Percentiles rank a stretch among this genome's conserved stretches.
phyloP scores from a whole-genome alignment of 1,140 invertebrate genomes.

The Elymnias hypermnestra region DNA sequence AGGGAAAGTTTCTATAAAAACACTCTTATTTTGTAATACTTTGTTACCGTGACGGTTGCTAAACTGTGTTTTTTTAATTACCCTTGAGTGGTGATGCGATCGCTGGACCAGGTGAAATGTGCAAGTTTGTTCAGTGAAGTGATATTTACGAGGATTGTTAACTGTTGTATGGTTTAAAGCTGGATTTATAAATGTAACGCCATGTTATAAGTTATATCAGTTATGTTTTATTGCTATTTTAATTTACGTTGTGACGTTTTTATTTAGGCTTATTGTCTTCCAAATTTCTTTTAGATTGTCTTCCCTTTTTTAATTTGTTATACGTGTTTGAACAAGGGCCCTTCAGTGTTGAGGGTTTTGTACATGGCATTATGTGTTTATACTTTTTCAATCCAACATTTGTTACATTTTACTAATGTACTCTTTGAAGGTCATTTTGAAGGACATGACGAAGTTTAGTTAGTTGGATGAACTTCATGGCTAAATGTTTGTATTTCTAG shows the following conservation, averaged over 20 bases:
- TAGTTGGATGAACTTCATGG: too few relatives aligned
- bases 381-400: too few relatives aligned
- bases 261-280: conserved; percentile 47
- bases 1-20: too few relatives aligned
- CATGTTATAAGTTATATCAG: conserved; percentile 45
- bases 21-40: too few relatives aligned
- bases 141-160: conserved; percentile 20
- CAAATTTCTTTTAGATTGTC: conserved; percentile 42
- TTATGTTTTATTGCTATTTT: conserved; percentile 21
- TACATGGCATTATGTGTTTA: too few relatives aligned
- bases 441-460: too few relatives aligned
- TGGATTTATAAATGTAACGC: conserved; percentile 31
- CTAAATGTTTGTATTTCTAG: too few relatives aligned
- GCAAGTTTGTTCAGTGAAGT: conserved; percentile 36
- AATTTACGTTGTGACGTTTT: too few relatives aligned
- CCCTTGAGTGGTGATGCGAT: conserved; percentile 21
- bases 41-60: background rate
- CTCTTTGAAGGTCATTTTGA: too few relatives aligned
- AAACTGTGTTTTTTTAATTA: conserved; percentile 1
- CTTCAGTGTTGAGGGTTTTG: conserved; percentile 3
- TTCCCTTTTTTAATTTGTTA: conserved; percentile 32
- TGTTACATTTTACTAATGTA: too few relatives aligned
- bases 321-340: conserved; percentile 12
- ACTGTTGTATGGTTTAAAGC: conserved; percentile 18
- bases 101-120: conserved; percentile 23